Evolutionary conservation across 1,140 invertebrate species (phyloP).

Genomic region (Coenobita brevimanus): DNA sequence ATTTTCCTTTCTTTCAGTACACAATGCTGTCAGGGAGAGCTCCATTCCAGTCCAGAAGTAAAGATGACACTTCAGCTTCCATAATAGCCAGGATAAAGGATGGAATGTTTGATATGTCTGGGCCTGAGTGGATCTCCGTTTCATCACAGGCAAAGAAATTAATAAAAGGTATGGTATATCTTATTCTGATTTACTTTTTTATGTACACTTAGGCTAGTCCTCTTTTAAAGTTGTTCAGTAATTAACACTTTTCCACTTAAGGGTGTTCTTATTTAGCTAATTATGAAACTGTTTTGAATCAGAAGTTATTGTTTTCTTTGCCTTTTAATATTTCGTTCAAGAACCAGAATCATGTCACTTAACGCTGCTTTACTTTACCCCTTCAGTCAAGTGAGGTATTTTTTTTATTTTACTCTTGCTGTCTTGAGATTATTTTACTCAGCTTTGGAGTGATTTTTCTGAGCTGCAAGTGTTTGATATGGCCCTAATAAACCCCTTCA

Average conservation of each 20-base stretch:
- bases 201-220: background rate
- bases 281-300: too few species aligned
- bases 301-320: too few species aligned
- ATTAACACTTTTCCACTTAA: background rate
- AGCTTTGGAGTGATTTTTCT: too few species aligned
- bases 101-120: slow-evolving; percentile 84
- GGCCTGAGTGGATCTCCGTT: slow-evolving; percentile 82
- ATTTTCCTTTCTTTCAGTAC: slow-evolving; percentile 78
- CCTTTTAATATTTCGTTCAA: too few species aligned
- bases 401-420: too few species aligned
- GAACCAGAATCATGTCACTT: too few species aligned
- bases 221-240: too few species aligned
- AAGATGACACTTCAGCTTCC: slow-evolving; percentile 81
- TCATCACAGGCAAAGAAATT: slow-evolving; percentile 84
- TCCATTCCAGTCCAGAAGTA: slow-evolving; percentile 83
- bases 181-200: background rate
- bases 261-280: background rate
- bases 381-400: too few species aligned
- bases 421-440: too few species aligned
- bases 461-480: too few species aligned
- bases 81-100: slow-evolving; percentile 87
- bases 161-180: slow-evolving; percentile 77
- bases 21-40: slow-evolving; percentile 90
- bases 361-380: too few species aligned
- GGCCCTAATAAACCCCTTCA: too few species aligned